Conservation (phyloP, 1,140 invertebrate genomes). For the Chironomus tepperi region DNA sequence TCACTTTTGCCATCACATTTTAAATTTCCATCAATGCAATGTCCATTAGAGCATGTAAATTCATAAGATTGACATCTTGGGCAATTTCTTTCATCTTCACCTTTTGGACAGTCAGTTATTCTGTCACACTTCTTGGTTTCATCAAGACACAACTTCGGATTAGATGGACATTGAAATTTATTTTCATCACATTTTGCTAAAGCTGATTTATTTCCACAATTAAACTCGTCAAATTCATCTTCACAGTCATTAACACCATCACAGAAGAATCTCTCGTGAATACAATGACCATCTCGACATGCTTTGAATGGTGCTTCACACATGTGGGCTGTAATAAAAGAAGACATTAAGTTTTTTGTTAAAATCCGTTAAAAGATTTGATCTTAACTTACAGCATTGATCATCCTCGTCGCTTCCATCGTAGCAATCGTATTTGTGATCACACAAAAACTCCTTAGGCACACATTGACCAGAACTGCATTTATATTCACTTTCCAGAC, state of each 20-base stretch:
- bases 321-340: constrained; percentile 21
- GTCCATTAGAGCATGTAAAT: constrained; percentile 45
- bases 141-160: constrained; percentile 43
- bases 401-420: constrained; percentile 62
- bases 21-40: constrained; percentile 50
- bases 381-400: constrained; percentile 42
- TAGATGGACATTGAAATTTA: constrained; percentile 48
- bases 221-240: constrained; percentile 44
- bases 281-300: constrained; percentile 44
- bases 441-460: constrained; percentile 60
- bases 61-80: constrained; percentile 43
- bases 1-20: constrained; percentile 58
- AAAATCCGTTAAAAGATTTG: no score
- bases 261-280: constrained; percentile 42
- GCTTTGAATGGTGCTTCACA: constrained; percentile 38
- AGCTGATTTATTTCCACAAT: constrained; percentile 34
- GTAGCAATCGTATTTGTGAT: constrained; percentile 55
- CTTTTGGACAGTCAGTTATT: constrained; percentile 58
- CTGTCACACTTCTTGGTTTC: constrained; percentile 50
- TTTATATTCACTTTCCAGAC: constrained; percentile 37
- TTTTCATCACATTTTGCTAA: not conserved
- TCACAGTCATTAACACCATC: constrained; percentile 45
- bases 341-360: no score
- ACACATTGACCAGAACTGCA: constrained; percentile 60
- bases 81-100: constrained; percentile 53